Evolutionary conservation across 2,888 invertebrate species (phyloP), one percentile per base, ranked within the genome.

Genomic region (Amiota minor): DNA sequence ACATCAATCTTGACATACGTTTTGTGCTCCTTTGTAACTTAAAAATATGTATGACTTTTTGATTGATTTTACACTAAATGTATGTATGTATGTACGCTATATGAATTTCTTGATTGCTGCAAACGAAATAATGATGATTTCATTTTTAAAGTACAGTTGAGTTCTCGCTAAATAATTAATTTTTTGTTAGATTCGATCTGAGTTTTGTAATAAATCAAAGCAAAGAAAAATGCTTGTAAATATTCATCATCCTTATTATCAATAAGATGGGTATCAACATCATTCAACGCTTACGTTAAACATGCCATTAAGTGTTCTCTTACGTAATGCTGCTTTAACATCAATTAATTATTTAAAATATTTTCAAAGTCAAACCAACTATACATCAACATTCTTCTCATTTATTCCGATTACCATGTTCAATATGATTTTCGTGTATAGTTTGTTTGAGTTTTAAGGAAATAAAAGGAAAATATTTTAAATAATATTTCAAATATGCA

Each of bases 151-250:
- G 50, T 11, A 20, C 50, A 20, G 49, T 67, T 67, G 23, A 62
- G 62, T 62, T 62, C 62, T 23, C 45, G 62, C 62, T 45, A 18
- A 16, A 59, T 18, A 45, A 35, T 62, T 62, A 16, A 10, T 18
- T 20, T 46, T 35, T 23, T 35, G 12, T 16, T 16, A 16, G 9
- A 12, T 23, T 45, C 14, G 14, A 45, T 62, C 45, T 18, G 47
- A 47, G 50, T 12, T 68, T 12, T 23, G 23, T 68, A 23, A 74
- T 78, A 85, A 81, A 83, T 83, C 80, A 86, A 86, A 83, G 87
- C 83, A 82, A 83, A 86, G 85, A 35, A 87, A 87, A 87, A 87
- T 87, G 87, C 87, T 84, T 86, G 87, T 87, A 83, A 87, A 86
- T 83, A 79, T 80, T 79, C 18, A 35, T 35, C 35, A 35, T 35